Evolutionary conservation across 2,797 vertebrate species (phyloP).

Genomic region (Melanotaenia nigrans): DNA sequence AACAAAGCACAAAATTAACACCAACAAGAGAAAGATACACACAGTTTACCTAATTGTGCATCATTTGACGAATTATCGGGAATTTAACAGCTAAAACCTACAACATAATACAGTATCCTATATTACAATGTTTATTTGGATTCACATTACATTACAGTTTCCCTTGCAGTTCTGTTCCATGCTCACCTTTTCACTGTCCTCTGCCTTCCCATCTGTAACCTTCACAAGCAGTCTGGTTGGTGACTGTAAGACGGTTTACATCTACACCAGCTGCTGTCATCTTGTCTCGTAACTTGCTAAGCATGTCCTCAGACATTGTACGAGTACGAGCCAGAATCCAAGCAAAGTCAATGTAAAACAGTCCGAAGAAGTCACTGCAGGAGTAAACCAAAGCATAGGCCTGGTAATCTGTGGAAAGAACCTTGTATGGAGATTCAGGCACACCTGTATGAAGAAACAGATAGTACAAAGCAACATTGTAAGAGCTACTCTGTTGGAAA

Average conservation of each 20-base stretch:
- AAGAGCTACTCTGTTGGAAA: neutral
- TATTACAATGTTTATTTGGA: neutral
- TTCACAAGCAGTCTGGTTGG: constrained; percentile 79
- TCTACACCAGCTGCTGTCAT: constrained; percentile 75
- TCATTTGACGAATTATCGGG: neutral
- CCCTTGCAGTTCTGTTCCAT: neutral
- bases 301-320: constrained; percentile 64
- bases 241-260: constrained; percentile 60
- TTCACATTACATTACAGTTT: neutral
- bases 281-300: constrained; percentile 69
- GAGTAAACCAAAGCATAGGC: constrained; percentile 86
- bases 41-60: neutral
- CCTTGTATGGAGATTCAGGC: constrained; percentile 79
- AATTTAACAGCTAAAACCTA: neutral
- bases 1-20: too few relatives aligned
- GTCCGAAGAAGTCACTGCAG: constrained; percentile 76
- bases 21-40: too few relatives aligned
- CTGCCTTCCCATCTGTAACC: neutral
- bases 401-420: constrained; percentile 85
- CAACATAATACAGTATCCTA: neutral
- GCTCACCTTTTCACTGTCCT: neutral
- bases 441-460: constrained; percentile 63
- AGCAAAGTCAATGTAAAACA: constrained; percentile 81
- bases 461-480: neutral
- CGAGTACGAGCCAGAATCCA: constrained; percentile 85